A percentile compares a stretch with the other conserved stretches of the same genome.
These are phyloP conservation scores for Leptopilina myrica DNA, from an alignment of 2,888 invertebrate species.

Conservation along the genomic window DNA sequence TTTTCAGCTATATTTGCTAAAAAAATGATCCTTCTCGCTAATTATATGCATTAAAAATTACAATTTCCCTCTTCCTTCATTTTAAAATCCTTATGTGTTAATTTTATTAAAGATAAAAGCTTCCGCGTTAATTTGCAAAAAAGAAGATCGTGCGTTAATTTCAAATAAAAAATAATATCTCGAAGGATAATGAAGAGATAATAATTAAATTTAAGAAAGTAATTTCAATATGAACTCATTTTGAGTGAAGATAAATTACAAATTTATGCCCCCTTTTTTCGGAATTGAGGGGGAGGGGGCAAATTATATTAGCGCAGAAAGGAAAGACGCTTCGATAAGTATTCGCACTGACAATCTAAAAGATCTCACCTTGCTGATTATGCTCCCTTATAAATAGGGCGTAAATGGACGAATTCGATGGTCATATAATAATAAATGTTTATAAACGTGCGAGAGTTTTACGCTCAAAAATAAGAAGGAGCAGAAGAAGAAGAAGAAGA, in stretches of 20 bases:
- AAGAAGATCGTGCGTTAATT: too few species aligned
- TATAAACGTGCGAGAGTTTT: conserved; percentile 29
- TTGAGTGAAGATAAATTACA: conserved; percentile 14
- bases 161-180: not conserved
- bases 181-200: conserved; percentile 32
- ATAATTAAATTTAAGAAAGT: conserved; percentile 27
- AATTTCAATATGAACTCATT: conserved; percentile 23
- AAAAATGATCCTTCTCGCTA: too few species aligned
- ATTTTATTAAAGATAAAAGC: too few species aligned
- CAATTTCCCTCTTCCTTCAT: too few species aligned
- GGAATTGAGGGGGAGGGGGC: not conserved
- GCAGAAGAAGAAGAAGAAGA: too few species aligned
- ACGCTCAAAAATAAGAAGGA: not conserved
- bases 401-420: conserved; percentile 39
- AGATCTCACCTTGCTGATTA: conserved; percentile 27
- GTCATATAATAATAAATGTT: not conserved
- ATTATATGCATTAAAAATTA: too few species aligned
- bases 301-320: not conserved
- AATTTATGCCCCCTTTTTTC: conserved; percentile 7
- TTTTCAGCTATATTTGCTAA: not conserved
- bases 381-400: conserved; percentile 25
- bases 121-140: too few species aligned
- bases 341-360: conserved; percentile 2
- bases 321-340: conserved; percentile 27
- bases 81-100: too few species aligned